phyloP scores from a whole-genome alignment of 2,888 invertebrate genomes.

The Drosophila anomalata region DNA sequence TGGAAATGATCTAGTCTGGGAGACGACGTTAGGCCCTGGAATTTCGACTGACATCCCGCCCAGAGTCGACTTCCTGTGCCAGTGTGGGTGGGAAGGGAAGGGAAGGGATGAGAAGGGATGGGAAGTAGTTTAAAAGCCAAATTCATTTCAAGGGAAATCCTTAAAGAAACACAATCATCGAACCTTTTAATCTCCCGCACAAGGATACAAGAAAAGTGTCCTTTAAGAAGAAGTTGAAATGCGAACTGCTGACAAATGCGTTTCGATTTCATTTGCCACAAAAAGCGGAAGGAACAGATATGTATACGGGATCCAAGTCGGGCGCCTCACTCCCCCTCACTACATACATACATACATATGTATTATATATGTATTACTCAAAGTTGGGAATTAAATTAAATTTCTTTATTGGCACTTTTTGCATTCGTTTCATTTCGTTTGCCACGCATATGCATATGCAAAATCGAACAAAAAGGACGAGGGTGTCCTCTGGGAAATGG shows the following conservation, averaged over 20 bases:
- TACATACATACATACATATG: no score
- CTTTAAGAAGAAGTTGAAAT: slow-evolving; percentile 66
- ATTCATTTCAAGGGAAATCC: no score
- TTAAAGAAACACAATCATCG: no score
- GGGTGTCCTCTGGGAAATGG: not conserved
- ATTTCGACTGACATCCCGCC: slow-evolving; percentile 5
- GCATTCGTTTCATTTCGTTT: slow-evolving; percentile 47
- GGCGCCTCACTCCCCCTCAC: slow-evolving; percentile 9
- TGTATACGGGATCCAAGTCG: not conserved
- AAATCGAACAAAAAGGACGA: slow-evolving; percentile 16
- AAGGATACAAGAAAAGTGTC: slow-evolving; percentile 51
- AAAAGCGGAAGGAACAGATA: not conserved
- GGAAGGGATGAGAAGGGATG: no score
- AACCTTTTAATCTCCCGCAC: no score
- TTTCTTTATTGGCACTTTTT: slow-evolving; percentile 69
- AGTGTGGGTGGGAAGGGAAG: no score
- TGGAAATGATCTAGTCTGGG: not conserved
- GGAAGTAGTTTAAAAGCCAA: no score
- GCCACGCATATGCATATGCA: slow-evolving; percentile 58
- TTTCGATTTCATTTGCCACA: slow-evolving; percentile 52
- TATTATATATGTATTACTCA: slow-evolving; percentile 29
- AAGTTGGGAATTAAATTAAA: slow-evolving; percentile 72
- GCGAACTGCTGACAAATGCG: slow-evolving; percentile 74
- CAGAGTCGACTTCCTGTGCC: slow-evolving; percentile 7
- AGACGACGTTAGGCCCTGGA: not conserved